Conservation (phyloP, 2,113 vertebrate genomes). For the Sapayoa aenigma region DNA sequence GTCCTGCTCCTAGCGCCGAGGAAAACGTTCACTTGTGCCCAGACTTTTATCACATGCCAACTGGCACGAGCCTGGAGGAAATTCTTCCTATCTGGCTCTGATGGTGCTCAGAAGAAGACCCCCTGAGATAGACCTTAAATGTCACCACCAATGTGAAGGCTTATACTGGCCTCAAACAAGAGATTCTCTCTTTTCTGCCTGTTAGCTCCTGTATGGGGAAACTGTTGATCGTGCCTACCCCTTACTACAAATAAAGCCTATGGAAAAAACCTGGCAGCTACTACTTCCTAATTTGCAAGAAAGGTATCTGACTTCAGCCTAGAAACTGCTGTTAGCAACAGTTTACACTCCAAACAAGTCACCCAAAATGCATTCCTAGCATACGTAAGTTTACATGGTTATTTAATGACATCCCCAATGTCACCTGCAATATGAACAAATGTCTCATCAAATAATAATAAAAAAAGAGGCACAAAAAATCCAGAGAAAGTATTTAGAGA, state of each 20-base stretch:
- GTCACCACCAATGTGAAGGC: neutral
- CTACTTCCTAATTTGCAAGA: neutral
- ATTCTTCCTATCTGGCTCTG: neutral
- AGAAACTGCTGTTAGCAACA: neutral
- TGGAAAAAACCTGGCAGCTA: neutral
- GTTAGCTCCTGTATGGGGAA: neutral
- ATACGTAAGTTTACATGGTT: neutral
- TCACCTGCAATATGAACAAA: neutral
- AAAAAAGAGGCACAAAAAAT: neutral
- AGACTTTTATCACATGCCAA: neutral
- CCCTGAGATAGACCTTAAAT: neutral
- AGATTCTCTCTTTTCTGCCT: neutral
- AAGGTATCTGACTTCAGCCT: neutral
- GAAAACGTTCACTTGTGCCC: neutral
- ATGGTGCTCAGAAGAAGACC: neutral
- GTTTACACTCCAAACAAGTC: neutral
- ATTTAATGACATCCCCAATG: neutral
- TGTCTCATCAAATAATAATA: neutral
- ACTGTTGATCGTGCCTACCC: neutral
- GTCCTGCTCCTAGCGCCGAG: fast-evolving
- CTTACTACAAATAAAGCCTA: neutral
- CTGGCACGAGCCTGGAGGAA: neutral
- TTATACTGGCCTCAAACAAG: neutral
- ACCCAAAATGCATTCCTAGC: neutral
- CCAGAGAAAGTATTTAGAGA: neutral